Evolutionary conservation across 2,113 vertebrate genomes (phyloP).

Genomic region (Lasiurus cinereus): DNA sequence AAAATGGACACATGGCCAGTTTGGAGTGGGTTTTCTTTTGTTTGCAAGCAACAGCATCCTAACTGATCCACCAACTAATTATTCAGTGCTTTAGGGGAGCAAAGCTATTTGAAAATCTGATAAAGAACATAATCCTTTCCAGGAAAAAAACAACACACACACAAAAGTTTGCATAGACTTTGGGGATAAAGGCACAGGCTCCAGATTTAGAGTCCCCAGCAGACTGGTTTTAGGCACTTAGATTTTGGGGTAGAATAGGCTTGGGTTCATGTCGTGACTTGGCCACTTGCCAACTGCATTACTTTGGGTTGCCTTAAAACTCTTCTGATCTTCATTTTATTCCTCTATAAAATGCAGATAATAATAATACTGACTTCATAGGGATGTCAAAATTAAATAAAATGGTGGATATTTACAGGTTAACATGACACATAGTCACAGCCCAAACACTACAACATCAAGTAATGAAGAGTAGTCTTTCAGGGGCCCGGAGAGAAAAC

Average conservation of each 20-base stretch:
- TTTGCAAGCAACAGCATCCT: not conserved
- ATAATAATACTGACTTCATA: not conserved
- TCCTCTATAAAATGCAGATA: constrained; percentile 18
- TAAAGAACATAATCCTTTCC: not conserved
- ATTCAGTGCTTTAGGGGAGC: not conserved
- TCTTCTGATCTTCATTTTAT: not conserved
- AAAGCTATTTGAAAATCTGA: not conserved
- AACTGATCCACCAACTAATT: not conserved
- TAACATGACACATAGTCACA: not conserved
- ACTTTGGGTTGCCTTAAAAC: not conserved
- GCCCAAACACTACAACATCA: not conserved
- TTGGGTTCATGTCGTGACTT: not conserved
- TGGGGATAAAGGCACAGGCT: not conserved
- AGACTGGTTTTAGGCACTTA: not conserved
- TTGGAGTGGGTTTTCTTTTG: not conserved
- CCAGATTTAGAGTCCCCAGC: not conserved
- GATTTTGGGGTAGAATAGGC: not conserved
- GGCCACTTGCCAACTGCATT: not conserved
- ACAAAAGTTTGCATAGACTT: not conserved
- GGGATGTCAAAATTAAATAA: constrained; percentile 1
- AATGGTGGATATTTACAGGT: not conserved
- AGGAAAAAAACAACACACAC: not conserved
- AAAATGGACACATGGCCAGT: not conserved
- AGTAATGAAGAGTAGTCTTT: not conserved
- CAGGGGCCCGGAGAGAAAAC: not conserved